phyloP scores from a whole-genome alignment of 2,888 invertebrate genomes.

The Cabera pusaria region DNA sequence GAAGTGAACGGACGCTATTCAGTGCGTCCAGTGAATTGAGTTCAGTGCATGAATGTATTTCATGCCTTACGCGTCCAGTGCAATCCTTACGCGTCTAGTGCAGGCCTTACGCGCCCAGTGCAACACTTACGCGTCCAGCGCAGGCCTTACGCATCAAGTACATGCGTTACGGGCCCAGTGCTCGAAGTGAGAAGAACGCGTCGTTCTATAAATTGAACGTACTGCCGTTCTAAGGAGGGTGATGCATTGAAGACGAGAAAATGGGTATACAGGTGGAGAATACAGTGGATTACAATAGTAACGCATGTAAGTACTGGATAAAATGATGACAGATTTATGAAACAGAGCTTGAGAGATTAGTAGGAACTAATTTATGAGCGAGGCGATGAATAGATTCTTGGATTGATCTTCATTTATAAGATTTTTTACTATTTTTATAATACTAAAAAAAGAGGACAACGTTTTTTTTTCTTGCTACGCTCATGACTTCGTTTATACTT shows the following conservation, averaged over 20 bases:
- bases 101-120: constrained; percentile 15
- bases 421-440: too few species aligned
- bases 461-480: too few species aligned
- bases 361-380: too few species aligned
- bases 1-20: constrained; percentile 23
- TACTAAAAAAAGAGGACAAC: too few species aligned
- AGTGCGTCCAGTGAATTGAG: constrained; percentile 10
- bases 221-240: constrained; percentile 25
- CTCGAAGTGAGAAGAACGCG: constrained; percentile 1
- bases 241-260: constrained; percentile 40
- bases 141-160: constrained; percentile 5
- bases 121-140: constrained; percentile 3
- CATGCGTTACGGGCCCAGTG: constrained; percentile 19
- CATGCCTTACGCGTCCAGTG: not conserved
- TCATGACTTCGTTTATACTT: too few species aligned
- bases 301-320: constrained; percentile 78
- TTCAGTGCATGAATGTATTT: not conserved
- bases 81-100: constrained; percentile 7
- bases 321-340: too few species aligned
- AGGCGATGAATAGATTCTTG: too few species aligned
- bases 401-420: too few species aligned
- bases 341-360: too few species aligned
- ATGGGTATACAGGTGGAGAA: constrained; percentile 80
- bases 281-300: constrained; percentile 70
- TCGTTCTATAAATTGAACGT: constrained; percentile 27